Percentiles rank a stretch among this genome's conserved stretches.
These are phyloP conservation scores for Rhea pennata DNA, from an alignment of 2,113 vertebrate genomes.

Conservation along the genomic window DNA sequence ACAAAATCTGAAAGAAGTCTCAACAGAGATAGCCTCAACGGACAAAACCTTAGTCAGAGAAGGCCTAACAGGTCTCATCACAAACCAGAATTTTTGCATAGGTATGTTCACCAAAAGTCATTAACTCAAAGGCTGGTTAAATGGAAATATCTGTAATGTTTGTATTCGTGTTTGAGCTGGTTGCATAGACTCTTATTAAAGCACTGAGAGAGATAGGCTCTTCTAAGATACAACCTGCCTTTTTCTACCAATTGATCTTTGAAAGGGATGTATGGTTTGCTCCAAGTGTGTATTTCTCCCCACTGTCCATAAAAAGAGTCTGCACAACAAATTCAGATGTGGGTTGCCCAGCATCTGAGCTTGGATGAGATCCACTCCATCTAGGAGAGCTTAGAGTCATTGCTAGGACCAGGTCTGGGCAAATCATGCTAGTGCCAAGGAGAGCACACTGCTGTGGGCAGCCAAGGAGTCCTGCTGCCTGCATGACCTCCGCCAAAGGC, in stretches of 20 bases:
- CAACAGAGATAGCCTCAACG: not conserved
- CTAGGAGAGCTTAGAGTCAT: not conserved
- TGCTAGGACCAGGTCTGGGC: not conserved
- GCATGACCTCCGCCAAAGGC: not conserved
- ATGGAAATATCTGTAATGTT: not conserved
- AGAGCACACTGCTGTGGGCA: not conserved
- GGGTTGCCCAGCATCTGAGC: not conserved
- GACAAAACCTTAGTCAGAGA: not conserved
- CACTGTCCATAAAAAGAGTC: not conserved
- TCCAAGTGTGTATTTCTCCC: not conserved
- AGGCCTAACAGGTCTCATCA: not conserved
- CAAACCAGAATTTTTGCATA: not conserved
- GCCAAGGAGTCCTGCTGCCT: not conserved
- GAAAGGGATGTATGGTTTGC: not conserved
- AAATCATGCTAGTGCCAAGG: not conserved
- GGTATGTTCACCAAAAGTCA: not conserved
- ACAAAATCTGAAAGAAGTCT: not conserved
- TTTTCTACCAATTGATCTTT: not conserved
- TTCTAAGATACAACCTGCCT: not conserved
- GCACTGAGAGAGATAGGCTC: not conserved
- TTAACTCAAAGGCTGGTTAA: not conserved
- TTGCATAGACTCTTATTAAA: not conserved
- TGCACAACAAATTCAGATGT: not conserved
- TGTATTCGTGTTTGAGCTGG: not conserved
- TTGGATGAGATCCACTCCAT: not conserved